A percentile compares a stretch with the other conserved stretches of the same genome.
phyloP scores from a whole-genome alignment of 2,888 invertebrate genomes.

The Dicyrtomina minuta region DNA sequence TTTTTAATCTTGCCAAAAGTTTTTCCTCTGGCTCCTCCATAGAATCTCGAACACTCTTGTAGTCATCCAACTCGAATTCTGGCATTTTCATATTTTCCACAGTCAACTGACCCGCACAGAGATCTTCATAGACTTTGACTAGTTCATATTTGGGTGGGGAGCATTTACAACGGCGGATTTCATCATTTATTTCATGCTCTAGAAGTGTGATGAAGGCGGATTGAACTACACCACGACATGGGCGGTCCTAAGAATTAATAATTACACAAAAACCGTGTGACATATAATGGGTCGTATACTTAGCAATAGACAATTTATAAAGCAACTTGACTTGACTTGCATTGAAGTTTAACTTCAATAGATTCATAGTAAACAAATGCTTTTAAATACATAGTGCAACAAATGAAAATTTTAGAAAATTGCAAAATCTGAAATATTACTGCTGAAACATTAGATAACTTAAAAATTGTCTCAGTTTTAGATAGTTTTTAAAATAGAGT shows the following conservation, averaged over 20 bases:
- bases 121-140: constrained; percentile 3
- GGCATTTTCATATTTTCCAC: background rate
- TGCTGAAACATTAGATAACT: too few species aligned
- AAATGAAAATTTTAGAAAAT: too few species aligned
- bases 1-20: constrained; percentile 54
- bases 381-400: too few species aligned
- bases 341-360: too few species aligned
- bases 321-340: too few species aligned
- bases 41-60: constrained; percentile 9
- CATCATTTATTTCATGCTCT: constrained; percentile 9
- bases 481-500: too few species aligned
- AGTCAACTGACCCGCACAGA: constrained; percentile 5
- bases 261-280: too few species aligned
- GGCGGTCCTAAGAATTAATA: constrained; percentile 11
- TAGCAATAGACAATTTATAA: too few species aligned
- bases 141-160: constrained; percentile 10
- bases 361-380: too few species aligned
- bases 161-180: constrained; percentile 18
- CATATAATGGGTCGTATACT: too few species aligned
- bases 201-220: constrained; percentile 16
- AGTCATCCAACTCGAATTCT: constrained; percentile 8
- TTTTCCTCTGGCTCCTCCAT: constrained; percentile 30
- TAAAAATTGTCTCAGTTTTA: too few species aligned
- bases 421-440: too few species aligned
- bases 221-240: constrained; percentile 18